Evolutionary conservation across 2,888 invertebrate species (phyloP).

Genomic region (Gymnosoma rotundatum): DNA sequence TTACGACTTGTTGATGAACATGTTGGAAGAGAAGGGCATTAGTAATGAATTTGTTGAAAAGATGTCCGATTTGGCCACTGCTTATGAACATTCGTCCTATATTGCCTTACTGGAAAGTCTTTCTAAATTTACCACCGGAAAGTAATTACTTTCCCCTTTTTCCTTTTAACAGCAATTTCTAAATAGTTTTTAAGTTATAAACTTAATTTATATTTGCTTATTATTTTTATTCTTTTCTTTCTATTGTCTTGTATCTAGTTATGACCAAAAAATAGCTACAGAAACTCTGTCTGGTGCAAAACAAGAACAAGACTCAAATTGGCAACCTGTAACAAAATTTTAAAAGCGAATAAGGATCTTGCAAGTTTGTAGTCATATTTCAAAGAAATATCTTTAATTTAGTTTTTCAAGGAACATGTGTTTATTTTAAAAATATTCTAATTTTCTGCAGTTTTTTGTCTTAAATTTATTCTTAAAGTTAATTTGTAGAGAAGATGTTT

Average conservation of each 20-base stretch:
- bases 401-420: not conserved
- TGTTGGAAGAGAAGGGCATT: slow-evolving; percentile 97
- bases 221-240: slow-evolving; percentile 24
- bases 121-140: slow-evolving; percentile 91
- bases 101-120: slow-evolving; percentile 91
- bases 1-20: slow-evolving; percentile 96
- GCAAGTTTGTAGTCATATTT: slow-evolving; percentile 46
- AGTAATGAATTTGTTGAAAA: slow-evolving; percentile 96
- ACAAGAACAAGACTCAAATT: slow-evolving; percentile 20
- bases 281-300: slow-evolving; percentile 23
- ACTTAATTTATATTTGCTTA: slow-evolving; percentile 27
- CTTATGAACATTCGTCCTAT: slow-evolving; percentile 96
- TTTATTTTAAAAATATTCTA: not conserved
- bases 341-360: slow-evolving; percentile 26
- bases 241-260: slow-evolving; percentile 29
- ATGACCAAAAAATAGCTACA: slow-evolving; percentile 54
- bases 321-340: not conserved
- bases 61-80: slow-evolving; percentile 93
- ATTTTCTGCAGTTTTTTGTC: slow-evolving; percentile 12
- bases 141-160: slow-evolving; percentile 71
- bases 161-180: not conserved
- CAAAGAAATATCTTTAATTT: slow-evolving; percentile 28
- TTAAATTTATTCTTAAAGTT: slow-evolving; percentile 29
- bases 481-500: slow-evolving; percentile 42
- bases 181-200: slow-evolving; percentile 53